Evolutionary conservation across 37 sponge, comb jelly and placozoan genomes (phyloP), one percentile per base, ranked within the genome.

Genomic region (Spongilla lacustris): DNA sequence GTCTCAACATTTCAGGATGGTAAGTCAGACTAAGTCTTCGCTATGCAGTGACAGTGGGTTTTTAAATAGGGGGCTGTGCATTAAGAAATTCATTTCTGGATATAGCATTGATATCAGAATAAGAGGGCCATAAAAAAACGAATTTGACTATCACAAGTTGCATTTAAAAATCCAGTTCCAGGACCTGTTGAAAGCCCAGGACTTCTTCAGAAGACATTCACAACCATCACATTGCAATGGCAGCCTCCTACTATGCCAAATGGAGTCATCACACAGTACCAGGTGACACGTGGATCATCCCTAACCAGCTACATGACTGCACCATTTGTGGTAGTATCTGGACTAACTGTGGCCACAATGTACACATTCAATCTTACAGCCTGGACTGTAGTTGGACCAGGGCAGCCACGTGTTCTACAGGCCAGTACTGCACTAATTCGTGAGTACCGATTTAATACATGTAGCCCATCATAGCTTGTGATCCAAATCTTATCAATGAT

Each of bases 191-290:
- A 6, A 58, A 58, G 58, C 19, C 19, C 11, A 58, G 19, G 19
- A 58, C 0, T 31, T 31, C 30, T 31, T 14, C 30, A 34, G 74
- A 73, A 14, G 74, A 73, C 32, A 8, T 34, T 31, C 32, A 73
- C 32, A 21, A 73, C 79, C 4, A 71, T 77, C 11, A 25, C 33
- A 29, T 4, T 85, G 0, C 22, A 32, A 0, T 91, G 92, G 92
- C 37, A 36, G n/a, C 71, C 72, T 3, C 92, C 92, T 8, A 2
- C 1, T 0, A 49, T 67, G 12, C 46, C 88, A 23, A 91, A 91
- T 87, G 92, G 92, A 83, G 74, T 87, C 0, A 84, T 91, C 19
- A 50, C 68, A 22, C 24, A 14, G 4, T 81, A 88, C 36, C 14
- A 21, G 14, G 37, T 87, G 22, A 72, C 19, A 1, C 11, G 19